phyloP scores from a whole-genome alignment of 2,113 vertebrate genomes.

The Synodontis membranacea region DNA sequence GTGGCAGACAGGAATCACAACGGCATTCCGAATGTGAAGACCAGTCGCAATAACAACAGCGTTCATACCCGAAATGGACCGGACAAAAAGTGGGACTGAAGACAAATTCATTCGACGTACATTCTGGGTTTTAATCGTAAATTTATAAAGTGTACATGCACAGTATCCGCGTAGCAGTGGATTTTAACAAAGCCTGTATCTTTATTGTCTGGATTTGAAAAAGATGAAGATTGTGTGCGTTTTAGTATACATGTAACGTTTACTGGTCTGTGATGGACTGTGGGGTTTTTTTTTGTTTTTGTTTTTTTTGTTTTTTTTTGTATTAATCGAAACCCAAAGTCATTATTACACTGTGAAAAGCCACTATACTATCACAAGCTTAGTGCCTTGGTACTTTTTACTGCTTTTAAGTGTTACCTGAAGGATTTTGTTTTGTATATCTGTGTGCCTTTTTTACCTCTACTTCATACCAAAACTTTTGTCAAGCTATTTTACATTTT shows the following conservation, averaged over 20 bases:
- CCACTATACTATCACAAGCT: constrained; percentile 1
- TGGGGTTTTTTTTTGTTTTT: neutral
- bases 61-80: constrained; percentile 34
- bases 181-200: neutral
- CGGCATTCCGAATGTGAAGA: constrained; percentile 41
- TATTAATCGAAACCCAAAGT: neutral
- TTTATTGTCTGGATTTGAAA: neutral
- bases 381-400: constrained; percentile 23
- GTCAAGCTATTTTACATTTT: constrained; percentile 11
- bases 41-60: constrained; percentile 49
- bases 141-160: neutral
- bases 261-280: constrained; percentile 5
- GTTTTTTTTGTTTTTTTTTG: neutral
- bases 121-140: neutral
- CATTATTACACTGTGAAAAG: constrained; percentile 11
- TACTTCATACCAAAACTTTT: constrained; percentile 11
- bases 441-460: constrained; percentile 5
- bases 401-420: constrained; percentile 17
- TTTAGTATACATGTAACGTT: neutral
- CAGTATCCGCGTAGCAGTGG: neutral
- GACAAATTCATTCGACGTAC: neutral
- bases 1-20: constrained; percentile 50
- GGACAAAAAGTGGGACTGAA: constrained; percentile 61
- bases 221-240: neutral
- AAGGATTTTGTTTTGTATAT: constrained; percentile 23